These are phyloP conservation scores for Dolichomitus sp. DNA, from an alignment of 2,888 invertebrate species.

Conservation along the genomic window DNA sequence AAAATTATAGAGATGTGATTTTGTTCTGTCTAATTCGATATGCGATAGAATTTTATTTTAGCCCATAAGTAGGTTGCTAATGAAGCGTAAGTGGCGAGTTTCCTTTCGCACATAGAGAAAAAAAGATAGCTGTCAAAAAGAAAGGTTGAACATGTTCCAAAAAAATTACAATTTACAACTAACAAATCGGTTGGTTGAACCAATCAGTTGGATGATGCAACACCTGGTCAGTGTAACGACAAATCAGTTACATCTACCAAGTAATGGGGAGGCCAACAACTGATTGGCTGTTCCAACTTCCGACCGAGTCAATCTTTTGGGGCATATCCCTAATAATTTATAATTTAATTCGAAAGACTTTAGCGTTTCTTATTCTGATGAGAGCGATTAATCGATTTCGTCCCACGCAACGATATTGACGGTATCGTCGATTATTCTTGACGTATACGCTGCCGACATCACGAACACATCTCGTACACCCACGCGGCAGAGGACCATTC, in stretches of 20 bases:
- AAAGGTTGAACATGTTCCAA: too few relatives aligned
- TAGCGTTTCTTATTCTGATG: background rate
- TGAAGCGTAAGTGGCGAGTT: background rate
- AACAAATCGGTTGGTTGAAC: too few relatives aligned
- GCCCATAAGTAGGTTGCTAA: background rate
- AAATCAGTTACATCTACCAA: too few relatives aligned
- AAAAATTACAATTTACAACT: too few relatives aligned
- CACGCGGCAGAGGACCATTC: slow-evolving; percentile 42
- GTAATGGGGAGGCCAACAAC: too few relatives aligned
- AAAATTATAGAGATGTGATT: background rate
- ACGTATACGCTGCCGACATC: slow-evolving; percentile 35
- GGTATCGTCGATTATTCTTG: slow-evolving; percentile 52
- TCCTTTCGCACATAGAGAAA: too few relatives aligned
- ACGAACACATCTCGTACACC: slow-evolving; percentile 46
- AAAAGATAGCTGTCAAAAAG: too few relatives aligned
- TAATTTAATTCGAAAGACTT: background rate
- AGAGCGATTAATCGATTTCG: slow-evolving; percentile 34
- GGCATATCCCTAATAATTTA: background rate
- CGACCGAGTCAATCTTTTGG: too few relatives aligned
- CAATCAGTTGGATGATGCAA: too few relatives aligned
- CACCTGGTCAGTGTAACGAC: too few relatives aligned
- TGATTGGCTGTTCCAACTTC: too few relatives aligned
- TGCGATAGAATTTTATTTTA: background rate
- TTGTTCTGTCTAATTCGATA: background rate
- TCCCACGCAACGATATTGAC: slow-evolving; percentile 35